A percentile compares a stretch with the other conserved stretches of the same genome.
Conservation (phyloP, 2,888 invertebrate genomes). For the Colostygia pectinataria region DNA sequence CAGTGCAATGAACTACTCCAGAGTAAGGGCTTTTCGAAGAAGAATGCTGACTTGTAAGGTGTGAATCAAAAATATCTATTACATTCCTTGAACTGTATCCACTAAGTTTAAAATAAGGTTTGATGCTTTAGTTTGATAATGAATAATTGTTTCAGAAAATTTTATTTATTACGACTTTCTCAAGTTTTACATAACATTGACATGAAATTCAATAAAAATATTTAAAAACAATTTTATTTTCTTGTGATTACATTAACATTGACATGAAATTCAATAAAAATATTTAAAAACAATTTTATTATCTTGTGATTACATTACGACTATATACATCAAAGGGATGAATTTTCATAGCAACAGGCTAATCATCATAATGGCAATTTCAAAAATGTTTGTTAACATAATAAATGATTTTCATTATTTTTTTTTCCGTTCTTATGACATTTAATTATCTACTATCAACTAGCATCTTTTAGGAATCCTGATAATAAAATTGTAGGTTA, state of each 20-base stretch:
- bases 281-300: conserved; percentile 11
- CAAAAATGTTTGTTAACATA: too few relatives aligned
- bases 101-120: not conserved
- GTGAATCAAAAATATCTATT: not conserved
- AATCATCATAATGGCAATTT: too few relatives aligned
- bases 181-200: conserved; percentile 12
- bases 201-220: conserved; percentile 14
- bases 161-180: conserved; percentile 17
- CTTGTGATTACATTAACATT: too few relatives aligned
- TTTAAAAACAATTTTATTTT: conserved; percentile 10
- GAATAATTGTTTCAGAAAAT: conserved; percentile 5
- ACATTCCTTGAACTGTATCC: conserved; percentile 15
- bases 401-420: too few relatives aligned
- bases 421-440: too few relatives aligned
- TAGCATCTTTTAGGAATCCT: not conserved
- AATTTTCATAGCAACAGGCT: too few relatives aligned
- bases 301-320: too few relatives aligned
- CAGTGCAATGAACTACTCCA: conserved; percentile 86
- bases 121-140: not conserved
- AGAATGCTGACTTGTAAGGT: conserved; percentile 57
- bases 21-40: conserved; percentile 83
- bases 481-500: not conserved
- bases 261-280: conserved; percentile 14
- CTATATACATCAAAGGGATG: too few relatives aligned
- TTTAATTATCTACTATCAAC: too few relatives aligned